These are phyloP conservation scores for Thysanoteuthis rhombus DNA, from an alignment of 2,888 invertebrate genomes.

Conservation along the genomic window DNA sequence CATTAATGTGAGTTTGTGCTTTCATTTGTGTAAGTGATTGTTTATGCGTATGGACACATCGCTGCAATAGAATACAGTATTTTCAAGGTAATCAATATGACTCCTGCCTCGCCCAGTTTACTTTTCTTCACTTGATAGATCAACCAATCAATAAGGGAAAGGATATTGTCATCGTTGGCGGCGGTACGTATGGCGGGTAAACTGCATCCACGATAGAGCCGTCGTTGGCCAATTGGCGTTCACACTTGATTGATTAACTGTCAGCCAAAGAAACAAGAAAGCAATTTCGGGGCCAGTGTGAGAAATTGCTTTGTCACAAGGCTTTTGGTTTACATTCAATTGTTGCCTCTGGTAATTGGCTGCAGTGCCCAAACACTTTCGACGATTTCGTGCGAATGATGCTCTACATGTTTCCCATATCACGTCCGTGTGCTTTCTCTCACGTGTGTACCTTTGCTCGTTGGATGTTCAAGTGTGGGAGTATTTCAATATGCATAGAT, in stretches of 20 bases:
- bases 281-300: not conserved
- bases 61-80: not conserved
- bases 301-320: not conserved
- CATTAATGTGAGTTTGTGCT: not conserved
- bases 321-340: not conserved
- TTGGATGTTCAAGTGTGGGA: not conserved
- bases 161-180: not conserved
- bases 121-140: not conserved
- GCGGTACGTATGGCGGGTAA: not conserved
- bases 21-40: not conserved
- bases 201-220: not conserved
- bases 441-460: not conserved
- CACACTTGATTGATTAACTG: conserved; percentile 12
- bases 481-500: too few relatives aligned
- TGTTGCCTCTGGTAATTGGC: not conserved
- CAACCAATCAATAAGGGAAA: not conserved
- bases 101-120: not conserved
- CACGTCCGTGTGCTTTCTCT: not conserved
- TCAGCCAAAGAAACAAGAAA: not conserved
- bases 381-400: not conserved
- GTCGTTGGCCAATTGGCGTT: not conserved
- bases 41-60: not conserved
- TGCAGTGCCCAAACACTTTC: not conserved
- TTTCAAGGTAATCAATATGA: not conserved
- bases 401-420: not conserved